Conservation (phyloP, 1,140 invertebrate species). For the Drosophila leontia region DNA sequence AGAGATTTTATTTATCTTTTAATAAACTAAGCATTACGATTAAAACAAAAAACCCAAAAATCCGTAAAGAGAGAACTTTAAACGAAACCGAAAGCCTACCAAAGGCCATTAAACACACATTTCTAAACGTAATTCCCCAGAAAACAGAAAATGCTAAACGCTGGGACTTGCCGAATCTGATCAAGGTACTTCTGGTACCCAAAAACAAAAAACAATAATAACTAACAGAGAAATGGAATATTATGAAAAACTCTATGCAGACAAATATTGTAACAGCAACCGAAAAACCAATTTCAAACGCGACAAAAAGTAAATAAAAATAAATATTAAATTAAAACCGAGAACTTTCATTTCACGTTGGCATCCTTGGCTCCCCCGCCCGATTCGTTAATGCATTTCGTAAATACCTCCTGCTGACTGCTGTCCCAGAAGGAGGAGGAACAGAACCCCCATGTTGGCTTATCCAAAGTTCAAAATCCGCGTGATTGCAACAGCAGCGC, state of each 20-base stretch:
- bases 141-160: constrained; percentile 19
- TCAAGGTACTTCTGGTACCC: constrained; percentile 29
- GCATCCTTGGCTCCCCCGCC: background rate
- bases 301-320: constrained; percentile 76
- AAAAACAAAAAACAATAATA: constrained; percentile 30
- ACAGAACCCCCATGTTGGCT: constrained; percentile 7
- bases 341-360: constrained; percentile 29
- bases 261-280: constrained; percentile 80
- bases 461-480: constrained; percentile 58
- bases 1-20: constrained; percentile 48
- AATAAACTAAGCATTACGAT: constrained; percentile 38
- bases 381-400: constrained; percentile 11
- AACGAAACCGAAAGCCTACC: constrained; percentile 13
- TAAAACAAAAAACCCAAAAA: constrained; percentile 1
- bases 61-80: constrained; percentile 27
- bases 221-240: constrained; percentile 44
- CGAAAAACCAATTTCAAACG: constrained; percentile 61
- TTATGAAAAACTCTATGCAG: constrained; percentile 74
- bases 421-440: background rate
- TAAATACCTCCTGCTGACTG: constrained; percentile 24
- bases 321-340: constrained; percentile 78
- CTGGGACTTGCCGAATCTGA: constrained; percentile 24
- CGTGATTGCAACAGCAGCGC: constrained; percentile 36
- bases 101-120: constrained; percentile 30
- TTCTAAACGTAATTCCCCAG: constrained; percentile 31